A percentile compares a stretch with the other conserved stretches of the same genome.
These are phyloP conservation scores for Lydus trimaculatus DNA, from an alignment of 2,888 invertebrate species.

Conservation along the genomic window DNA sequence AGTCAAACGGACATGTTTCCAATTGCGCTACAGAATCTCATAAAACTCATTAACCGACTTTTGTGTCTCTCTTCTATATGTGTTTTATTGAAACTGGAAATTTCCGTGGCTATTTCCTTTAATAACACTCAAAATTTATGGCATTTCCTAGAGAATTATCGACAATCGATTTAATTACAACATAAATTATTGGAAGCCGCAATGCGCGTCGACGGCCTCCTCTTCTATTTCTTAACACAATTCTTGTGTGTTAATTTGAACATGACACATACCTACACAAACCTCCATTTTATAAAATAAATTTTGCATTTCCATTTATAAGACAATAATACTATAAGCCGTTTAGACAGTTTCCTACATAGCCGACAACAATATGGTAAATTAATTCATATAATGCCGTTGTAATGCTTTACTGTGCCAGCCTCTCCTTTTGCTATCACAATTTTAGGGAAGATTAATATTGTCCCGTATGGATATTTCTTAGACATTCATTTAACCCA, in stretches of 20 bases:
- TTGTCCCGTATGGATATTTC: conserved; percentile 23
- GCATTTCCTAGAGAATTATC: not conserved
- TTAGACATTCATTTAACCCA: too few relatives aligned
- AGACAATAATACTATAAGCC: conserved; percentile 28
- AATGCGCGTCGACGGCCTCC: not conserved
- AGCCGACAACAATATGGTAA: conserved; percentile 32
- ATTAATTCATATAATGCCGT: conserved; percentile 30
- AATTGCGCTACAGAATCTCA: too few relatives aligned
- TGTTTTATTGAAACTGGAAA: too few relatives aligned
- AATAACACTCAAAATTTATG: not conserved
- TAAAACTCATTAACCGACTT: too few relatives aligned
- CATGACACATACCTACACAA: too few relatives aligned
- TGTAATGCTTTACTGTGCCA: conserved; percentile 26
- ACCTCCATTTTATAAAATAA: too few relatives aligned
- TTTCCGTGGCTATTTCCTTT: not conserved
- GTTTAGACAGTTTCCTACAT: conserved; percentile 27
- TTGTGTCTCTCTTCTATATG: too few relatives aligned
- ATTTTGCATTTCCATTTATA: too few relatives aligned
- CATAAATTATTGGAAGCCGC: not conserved
- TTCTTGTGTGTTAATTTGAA: too few relatives aligned
- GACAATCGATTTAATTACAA: conserved; percentile 6
- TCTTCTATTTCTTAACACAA: not conserved
- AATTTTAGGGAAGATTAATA: conserved; percentile 33
- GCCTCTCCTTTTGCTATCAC: too few relatives aligned
- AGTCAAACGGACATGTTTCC: too few relatives aligned